Base-by-base conservation (phyloP, 2,888 invertebrate genomes). In the Sepioteuthis lessoniana region DNA sequence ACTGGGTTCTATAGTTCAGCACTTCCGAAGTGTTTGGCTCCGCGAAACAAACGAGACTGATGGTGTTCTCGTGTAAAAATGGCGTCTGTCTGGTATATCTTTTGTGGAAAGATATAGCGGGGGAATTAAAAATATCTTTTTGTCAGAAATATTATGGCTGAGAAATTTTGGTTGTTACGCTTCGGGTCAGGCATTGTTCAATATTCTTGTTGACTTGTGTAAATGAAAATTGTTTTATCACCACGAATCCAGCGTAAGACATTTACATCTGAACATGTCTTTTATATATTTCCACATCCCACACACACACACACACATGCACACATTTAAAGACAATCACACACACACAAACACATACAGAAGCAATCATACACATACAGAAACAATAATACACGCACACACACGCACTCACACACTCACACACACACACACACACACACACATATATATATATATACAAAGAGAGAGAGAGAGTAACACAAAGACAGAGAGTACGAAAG, bases 101-200 rank as follows among this genome's bases (percentile, higher is more conserved):
- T 76, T 76, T 76, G 76, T 76, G 10, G 76, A n/a, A 76, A n/a
- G n/a, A 76, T 13, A 76, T n/a, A 13, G n/a, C n/a, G n/a, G 16
- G n/a, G n/a, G 76, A 76, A 35, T 76, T 76, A n/a, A 76, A 76
- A 76, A 76, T n/a, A 76, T 16, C 13, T 35, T 76, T 76, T 76
- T 10, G 76, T 76, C 76, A 35, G n/a, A 76, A 76, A 76, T 76
- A 76, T n/a, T 35, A 76, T n/a, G 76, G n/a, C 76, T 13, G n/a
- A 35, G 76, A 76, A 76, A 76, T 76, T 76, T 76, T n/a, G 76
- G n/a, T 35, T 76, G 76, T 76, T n/a, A 76, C 76, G 76, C 76
- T 76, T 76, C 76, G 35, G 76, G 76, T 76, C n/a, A 76, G 16
- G n/a, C n/a, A 76, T 76, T 76, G 76, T 76, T 35, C 76, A 16